Conservation (phyloP, 2,888 invertebrate genomes). For the Euclidia mi region DNA sequence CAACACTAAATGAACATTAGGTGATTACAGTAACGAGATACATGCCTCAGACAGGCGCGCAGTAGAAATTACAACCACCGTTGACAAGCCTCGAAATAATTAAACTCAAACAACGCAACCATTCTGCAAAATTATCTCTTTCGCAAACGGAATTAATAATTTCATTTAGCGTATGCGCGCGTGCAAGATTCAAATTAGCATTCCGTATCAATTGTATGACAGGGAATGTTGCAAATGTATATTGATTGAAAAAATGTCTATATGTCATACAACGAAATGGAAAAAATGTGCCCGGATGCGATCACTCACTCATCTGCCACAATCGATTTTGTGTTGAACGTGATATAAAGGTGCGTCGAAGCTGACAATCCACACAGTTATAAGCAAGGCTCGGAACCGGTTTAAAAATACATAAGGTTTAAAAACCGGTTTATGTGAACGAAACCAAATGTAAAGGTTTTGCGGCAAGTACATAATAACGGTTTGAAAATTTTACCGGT, state of each 20-base stretch:
- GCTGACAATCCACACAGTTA: conserved; percentile 5
- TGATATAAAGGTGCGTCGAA: conserved; percentile 17
- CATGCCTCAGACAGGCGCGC: conserved; percentile 79
- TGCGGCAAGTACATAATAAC: too few relatives aligned
- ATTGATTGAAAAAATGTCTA: conserved; percentile 17
- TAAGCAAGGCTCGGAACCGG: too few relatives aligned
- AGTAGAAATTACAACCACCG: conserved; percentile 82
- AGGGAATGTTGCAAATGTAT: conserved; percentile 11
- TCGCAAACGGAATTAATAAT: conserved; percentile 84
- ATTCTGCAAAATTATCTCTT: conserved; percentile 85
- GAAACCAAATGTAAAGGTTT: too few relatives aligned
- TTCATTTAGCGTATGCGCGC: conserved; percentile 74
- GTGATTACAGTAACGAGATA: conserved; percentile 81
- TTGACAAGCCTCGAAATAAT: conserved; percentile 88
- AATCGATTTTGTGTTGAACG: conserved; percentile 28
- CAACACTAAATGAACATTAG: conserved; percentile 70
- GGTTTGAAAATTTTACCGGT: too few relatives aligned
- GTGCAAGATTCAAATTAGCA: conserved; percentile 65
- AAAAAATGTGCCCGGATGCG: conserved; percentile 10
- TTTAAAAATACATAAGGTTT: too few relatives aligned
- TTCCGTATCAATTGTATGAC: conserved; percentile 47
- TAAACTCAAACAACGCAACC: conserved; percentile 87
- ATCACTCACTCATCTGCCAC: conserved; percentile 36
- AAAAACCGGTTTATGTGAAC: too few relatives aligned
- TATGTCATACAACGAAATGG: neutral